These are phyloP conservation scores for Leptinotarsa juncta DNA, from an alignment of 2,888 invertebrate genomes.

Conservation along the genomic window DNA sequence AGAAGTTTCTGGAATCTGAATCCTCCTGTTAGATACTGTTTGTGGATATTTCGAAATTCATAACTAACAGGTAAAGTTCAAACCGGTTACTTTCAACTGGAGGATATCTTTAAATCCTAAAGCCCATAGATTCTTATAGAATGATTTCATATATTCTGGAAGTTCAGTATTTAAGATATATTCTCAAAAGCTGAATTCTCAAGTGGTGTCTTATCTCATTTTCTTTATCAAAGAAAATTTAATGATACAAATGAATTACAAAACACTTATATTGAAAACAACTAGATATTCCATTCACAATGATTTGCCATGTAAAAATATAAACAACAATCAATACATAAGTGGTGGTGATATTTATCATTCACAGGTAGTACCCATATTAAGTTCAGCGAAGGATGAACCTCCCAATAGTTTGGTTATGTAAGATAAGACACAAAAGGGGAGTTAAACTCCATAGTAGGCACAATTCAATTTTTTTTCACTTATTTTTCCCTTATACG, in stretches of 20 bases:
- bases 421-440: conserved; percentile 15
- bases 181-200: too few species aligned
- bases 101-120: too few species aligned
- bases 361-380: conserved; percentile 22
- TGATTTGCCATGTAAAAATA: conserved; percentile 43
- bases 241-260: conserved; percentile 32
- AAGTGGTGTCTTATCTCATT: neutral
- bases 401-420: conserved; percentile 8
- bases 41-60: too few species aligned
- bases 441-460: neutral
- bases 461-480: neutral
- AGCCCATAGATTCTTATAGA: too few species aligned
- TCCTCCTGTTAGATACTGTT: too few species aligned
- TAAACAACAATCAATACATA: conserved; percentile 41
- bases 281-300: conserved; percentile 40
- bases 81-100: too few species aligned
- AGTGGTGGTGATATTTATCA: conserved; percentile 18
- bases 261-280: conserved; percentile 60
- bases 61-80: too few species aligned
- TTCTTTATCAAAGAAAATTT: conserved; percentile 2
- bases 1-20: too few species aligned
- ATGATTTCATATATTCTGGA: too few species aligned
- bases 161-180: too few species aligned
- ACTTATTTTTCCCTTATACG: conserved; percentile 16
- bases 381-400: conserved; percentile 24